Base-by-base conservation (phyloP, 2,888 invertebrate genomes). In the Achlya flavicornis region DNA sequence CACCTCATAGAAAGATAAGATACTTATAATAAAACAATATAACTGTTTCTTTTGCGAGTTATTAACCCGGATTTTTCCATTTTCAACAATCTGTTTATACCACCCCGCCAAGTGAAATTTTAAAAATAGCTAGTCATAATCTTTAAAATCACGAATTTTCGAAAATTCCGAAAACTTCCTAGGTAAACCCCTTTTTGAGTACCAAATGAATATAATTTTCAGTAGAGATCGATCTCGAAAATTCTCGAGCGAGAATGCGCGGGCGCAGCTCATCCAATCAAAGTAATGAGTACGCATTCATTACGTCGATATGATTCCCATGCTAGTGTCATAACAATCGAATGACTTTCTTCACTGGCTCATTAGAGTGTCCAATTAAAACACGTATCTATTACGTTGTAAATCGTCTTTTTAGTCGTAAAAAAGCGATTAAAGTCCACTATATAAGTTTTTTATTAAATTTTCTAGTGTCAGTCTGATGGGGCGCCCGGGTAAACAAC, bases 251-350 rank as follows among this genome's bases (percentile, higher is more conserved):
- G 62, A 66, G 62, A 68, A 67, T 74, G 73, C 68, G 70, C 69
- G 69, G 68, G 70, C 73, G 71, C 69, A 19, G 65, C 63, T 63
- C 64, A 63, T 73, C 71, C 71, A 72, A 77, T 81, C 79, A 72
- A 65, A 71, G 59, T 80, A 83, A 85, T 78, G 79, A 85, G 78
- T 65, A 62, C 60, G 63, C 78, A 81, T 84, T 80, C 72, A 83
- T 84, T 75, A 80, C 74, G 64, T 64, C 69, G 63, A 62, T 71
- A 77, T 77, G 75, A 53, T 53, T 53, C 53, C 53, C 53, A 53
- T 53, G 19, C 19, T 19, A 53, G 53, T 53, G 10, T 53, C 53
- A 19, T 19, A 53, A 19, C 53, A 53, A 19, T 53, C 19, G 53
- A 19, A n/a, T 53, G 16, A n/a, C 16, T 53, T 53, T 53, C 60